These are phyloP conservation scores for Neelides folsomi DNA, from an alignment of 2,888 invertebrate species.

Conservation along the genomic window DNA sequence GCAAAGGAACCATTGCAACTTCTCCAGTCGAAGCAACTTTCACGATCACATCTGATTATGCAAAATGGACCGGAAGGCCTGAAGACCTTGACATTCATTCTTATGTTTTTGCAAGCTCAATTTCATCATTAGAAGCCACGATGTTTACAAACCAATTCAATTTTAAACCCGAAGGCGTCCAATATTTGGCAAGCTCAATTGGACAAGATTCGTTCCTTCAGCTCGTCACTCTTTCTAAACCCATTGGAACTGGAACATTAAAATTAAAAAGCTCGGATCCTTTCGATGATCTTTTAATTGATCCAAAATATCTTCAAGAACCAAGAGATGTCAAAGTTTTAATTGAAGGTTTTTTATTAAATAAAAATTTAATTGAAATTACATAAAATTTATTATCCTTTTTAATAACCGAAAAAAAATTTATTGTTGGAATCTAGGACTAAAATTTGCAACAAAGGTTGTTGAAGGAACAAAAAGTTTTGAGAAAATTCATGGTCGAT, in stretches of 20 bases:
- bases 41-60: constrained; percentile 11
- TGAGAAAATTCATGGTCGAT: constrained; percentile 16
- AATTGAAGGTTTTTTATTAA: constrained; percentile 14
- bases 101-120: constrained; percentile 12
- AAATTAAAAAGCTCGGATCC: constrained; percentile 16
- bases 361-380: not conserved
- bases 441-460: constrained; percentile 19
- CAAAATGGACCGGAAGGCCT: constrained; percentile 9
- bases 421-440: not conserved
- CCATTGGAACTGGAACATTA: constrained; percentile 15
- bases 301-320: constrained; percentile 22
- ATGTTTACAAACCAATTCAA: constrained; percentile 9
- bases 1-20: constrained; percentile 12
- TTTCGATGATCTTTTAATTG: constrained; percentile 13
- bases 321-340: constrained; percentile 15
- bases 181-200: constrained; percentile 6
- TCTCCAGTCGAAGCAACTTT: constrained; percentile 19
- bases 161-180: constrained; percentile 14
- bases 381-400: not conserved
- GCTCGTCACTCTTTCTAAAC: constrained; percentile 18
- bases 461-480: constrained; percentile 25
- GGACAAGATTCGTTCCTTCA: constrained; percentile 21
- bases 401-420: not conserved
- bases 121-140: not conserved
- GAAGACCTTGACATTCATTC: constrained; percentile 20